Evolutionary conservation across 2,888 invertebrate species (phyloP), one percentile per base, ranked within the genome.

Genomic region (Heliothis peltigera): DNA sequence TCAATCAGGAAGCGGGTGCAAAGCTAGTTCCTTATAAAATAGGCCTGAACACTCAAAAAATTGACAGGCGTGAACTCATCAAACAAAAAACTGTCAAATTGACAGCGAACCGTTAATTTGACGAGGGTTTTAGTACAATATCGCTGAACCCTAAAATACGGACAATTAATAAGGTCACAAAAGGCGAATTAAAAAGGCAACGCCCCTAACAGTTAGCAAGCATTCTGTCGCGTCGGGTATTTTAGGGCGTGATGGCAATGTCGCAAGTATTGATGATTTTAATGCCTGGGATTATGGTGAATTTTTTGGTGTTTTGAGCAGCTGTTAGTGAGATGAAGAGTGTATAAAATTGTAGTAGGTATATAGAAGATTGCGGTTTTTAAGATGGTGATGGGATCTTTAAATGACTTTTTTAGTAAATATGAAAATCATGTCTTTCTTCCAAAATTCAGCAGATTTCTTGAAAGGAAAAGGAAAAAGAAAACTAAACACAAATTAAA

Each of bases 151-250:
- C 25, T 17, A 25, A 47, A 56, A 57, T 48, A 48, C 18, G 49
- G 42, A 49, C 48, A 49, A 58, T 58, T 58, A 49, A 48, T 58
- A 58, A 58, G 49, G 25, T 58, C 49, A 58, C 57, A 58, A 58
- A 18, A 12, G 49, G 49, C 12, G 57, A 58, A 58, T 58, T 58
- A 58, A 42, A 7, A 12, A 39, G 42, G 42, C 4, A 19, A 58
- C 57, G 57, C 57, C 57, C 48, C 15, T 57, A 39, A 39, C 39
- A 39, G 39, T 39, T 39, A 25, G 25, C 4, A 10, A n/a, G 15
- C n/a, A 1, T 39, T 39, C 39, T 39, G n/a, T n/a, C 39, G n/a
- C n/a, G n/a, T 39, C 15, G 1, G 15, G 15, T 1, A 39, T 15
- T 39, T 4, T 39, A 5, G 39, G 39, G 39, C 39, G 39, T 39